phyloP scores from a whole-genome alignment of 2,797 vertebrate species.

The Schizothorax lantsangensis region DNA sequence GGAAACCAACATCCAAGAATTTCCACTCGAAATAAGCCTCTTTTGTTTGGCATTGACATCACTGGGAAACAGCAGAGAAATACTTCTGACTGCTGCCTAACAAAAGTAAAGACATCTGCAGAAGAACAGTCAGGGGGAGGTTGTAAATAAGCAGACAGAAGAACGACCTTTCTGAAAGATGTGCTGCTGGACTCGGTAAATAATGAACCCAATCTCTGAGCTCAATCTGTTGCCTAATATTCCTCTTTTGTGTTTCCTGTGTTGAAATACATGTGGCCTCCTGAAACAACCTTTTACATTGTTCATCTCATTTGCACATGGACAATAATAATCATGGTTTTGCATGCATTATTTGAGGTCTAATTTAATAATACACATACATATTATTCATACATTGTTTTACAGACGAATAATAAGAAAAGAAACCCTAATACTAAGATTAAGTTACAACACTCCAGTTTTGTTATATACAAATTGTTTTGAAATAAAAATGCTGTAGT shows the following conservation, averaged over 20 bases:
- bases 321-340: background rate
- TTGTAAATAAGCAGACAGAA: constrained; percentile 44
- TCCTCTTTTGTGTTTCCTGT: constrained; percentile 8
- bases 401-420: background rate
- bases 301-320: background rate
- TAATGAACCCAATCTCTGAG: constrained; percentile 12
- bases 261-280: background rate
- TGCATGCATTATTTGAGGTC: background rate
- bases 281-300: background rate
- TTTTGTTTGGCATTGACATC: constrained; percentile 38
- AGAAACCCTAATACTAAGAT: background rate
- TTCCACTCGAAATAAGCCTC: constrained; percentile 48
- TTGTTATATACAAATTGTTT: background rate
- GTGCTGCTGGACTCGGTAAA: background rate
- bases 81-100: constrained; percentile 63
- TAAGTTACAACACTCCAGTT: background rate
- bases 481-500: background rate
- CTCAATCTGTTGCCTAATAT: constrained; percentile 11
- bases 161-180: background rate
- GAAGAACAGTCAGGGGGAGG: constrained; percentile 44
- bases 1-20: constrained; percentile 25
- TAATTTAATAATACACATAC: background rate
- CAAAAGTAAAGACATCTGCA: constrained; percentile 55
- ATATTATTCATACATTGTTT: background rate
- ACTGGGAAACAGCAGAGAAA: constrained; percentile 38